Evolutionary conservation across 2,888 invertebrate genomes (phyloP), one percentile per base, ranked within the genome.

Genomic region (Cheilosia scutellata): DNA sequence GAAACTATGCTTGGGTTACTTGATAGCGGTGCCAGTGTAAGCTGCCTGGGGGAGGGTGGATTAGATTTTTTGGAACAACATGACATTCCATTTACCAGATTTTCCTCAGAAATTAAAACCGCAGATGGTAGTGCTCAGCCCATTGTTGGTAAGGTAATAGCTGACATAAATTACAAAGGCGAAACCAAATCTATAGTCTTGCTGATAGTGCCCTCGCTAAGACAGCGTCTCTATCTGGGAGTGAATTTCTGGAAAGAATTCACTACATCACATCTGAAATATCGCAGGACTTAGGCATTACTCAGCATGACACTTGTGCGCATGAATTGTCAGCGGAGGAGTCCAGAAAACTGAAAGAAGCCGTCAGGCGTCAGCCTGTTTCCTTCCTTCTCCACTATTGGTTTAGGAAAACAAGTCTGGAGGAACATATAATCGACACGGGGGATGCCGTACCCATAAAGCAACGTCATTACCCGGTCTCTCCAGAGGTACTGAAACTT

Each of bases 91-190:
- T 29, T 9, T 4, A 9, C 51, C 9, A 6, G 27, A 9, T 40
- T 40, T 40, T 3, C 9, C 6, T 29, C 51, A 1, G 13, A 4
- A 4, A 42, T 68, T 0, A 57, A 5, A 68, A 68, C 68, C 1
- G 68, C 68, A 1, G 68, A 68, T 31, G 68, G 55, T 16, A 31
- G 33, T 3, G 6, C 16, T 9, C 65, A 65, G 7, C 13, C 31
- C 1, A 13, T 65, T 5, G 29, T 29, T 2, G 51, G 65, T 4
- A 31, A 66, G 25, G 20, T 42, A 4, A 9, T 20, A 4, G 40
- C 42, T 11, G 2, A 42, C 3, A 16, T 66, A 11, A 37, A 11
- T 0, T 42, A 66, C 4, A 66, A 66, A 11, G 27, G 33, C 6
- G 5, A 9, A 0, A 53, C 40, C 5, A 37, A 53, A 11, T 13